Evolutionary conservation across 2,797 vertebrate genomes (phyloP), one percentile per base, ranked within the genome.

Genomic region (Pelochelys cantorii): DNA sequence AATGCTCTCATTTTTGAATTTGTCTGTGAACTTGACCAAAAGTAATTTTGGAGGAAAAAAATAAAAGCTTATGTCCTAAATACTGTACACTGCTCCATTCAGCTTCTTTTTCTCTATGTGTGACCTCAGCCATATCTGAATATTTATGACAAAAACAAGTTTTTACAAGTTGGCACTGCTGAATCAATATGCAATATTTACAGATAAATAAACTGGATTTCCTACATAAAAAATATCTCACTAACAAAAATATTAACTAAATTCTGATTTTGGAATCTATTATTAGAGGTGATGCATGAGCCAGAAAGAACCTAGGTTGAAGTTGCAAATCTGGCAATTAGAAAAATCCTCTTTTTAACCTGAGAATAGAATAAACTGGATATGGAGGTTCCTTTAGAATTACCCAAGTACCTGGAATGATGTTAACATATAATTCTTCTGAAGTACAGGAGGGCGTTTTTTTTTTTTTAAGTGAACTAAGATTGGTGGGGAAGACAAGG

Each of bases 241-340:
- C 1, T 29, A 86, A 79, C 34, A 92, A 57, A 4, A 83, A 8
- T 56, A 55, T 7, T n/a, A 90, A 22, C 59, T 62, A 68, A 22
- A 90, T 52, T 82, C 23, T 48, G 60, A 2, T 23, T 23, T 55
- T n/a, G 3, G 3, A 17, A 7, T 90, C 54, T 62, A 84, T 10
- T 81, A 79, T 0, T 0, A 2, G 34, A 37, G 31, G 62, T 62
- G 34, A 29, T 22, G 17, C 37, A 37, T 0, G 0, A 90, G n/a
- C 12, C 75, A 1, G 0, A 18, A 74, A 57, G 62, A 85, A 81
- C 5, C 10, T 54, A 54, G 29, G 7, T 3, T 75, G 14, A 88
- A 20, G 74, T 90, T 91, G 54, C 3, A 79, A 53, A 90, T 68
- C 1, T 14, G 8, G 85, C 53, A 23, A 65, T 77, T 48, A 81